Evolutionary conservation across 2,888 invertebrate genomes (phyloP).

Genomic region (Cosmorhoe ocellata): DNA sequence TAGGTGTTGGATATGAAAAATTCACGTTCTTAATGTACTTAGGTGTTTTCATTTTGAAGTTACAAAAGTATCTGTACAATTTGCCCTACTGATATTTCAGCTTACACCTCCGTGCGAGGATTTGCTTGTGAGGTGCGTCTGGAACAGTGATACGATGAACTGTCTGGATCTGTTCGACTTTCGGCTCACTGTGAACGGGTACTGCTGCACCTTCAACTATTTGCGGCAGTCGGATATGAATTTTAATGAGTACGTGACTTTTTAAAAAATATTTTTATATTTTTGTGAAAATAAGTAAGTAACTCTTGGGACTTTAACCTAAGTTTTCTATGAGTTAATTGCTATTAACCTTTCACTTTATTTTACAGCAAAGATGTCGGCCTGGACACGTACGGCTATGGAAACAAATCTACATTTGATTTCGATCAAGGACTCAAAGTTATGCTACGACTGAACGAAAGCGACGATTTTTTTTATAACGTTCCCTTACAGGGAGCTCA

Average conservation of each 20-base stretch:
- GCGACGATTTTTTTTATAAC: slow-evolving; percentile 77
- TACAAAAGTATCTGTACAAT: too few relatives aligned
- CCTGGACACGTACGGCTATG: slow-evolving; percentile 66
- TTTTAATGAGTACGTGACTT: slow-evolving; percentile 60
- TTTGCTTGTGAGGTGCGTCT: slow-evolving; percentile 71
- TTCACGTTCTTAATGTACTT: too few relatives aligned
- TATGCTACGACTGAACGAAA: slow-evolving; percentile 59
- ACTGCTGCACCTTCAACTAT: slow-evolving; percentile 84
- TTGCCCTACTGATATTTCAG: too few relatives aligned
- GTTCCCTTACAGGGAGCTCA: slow-evolving; percentile 75
- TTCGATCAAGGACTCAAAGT: slow-evolving; percentile 69
- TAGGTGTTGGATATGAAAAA: too few relatives aligned
- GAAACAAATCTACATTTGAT: slow-evolving; percentile 71
- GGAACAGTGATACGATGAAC: slow-evolving; percentile 67
- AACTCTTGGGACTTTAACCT: too few relatives aligned
- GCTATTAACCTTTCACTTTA: too few relatives aligned
- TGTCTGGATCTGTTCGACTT: slow-evolving; percentile 78
- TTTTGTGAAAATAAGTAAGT: too few relatives aligned
- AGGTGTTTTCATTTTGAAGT: too few relatives aligned
- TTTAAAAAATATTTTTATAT: too few relatives aligned
- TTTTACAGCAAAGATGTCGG: slow-evolving; percentile 45
- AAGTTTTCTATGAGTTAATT: too few relatives aligned
- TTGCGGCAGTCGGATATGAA: slow-evolving; percentile 62
- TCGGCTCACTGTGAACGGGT: slow-evolving; percentile 82
- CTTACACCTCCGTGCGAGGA: slow-evolving; percentile 77